Base-by-base conservation (phyloP, 2,797 vertebrate genomes). In the Pseudomugil tenellus region DNA sequence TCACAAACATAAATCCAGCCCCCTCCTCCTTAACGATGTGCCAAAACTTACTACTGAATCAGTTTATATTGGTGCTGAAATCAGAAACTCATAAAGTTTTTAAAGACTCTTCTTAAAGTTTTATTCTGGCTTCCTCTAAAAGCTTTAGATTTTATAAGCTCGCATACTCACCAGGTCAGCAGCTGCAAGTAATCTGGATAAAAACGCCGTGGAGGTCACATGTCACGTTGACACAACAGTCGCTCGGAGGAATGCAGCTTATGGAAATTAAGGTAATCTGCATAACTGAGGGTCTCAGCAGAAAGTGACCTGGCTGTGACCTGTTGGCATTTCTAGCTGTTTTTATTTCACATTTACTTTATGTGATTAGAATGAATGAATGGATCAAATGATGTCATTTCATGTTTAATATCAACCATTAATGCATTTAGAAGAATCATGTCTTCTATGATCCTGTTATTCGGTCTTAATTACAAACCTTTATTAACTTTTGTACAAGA, bases 11-110 rank as follows among this genome's bases (percentile, higher is more conserved):
- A 1, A 6, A 35, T 62, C n/a, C 51, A 0, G n/a, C 52, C 0
- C 52, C 35, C 11, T 37, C 12, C 13, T 14, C 35, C 35, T 3
- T 2, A 3, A 37, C 13, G 14, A 35, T 6, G 73, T 77, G 78
- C 79, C 74, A 82, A 75, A 67, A 56, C 2, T 0, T 26, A 57
- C 55, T 31, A 57, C 26, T 32, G 23, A 46, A 69, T 74, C 78
- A 25, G 49, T 66, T 55, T 32, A 48, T 17, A 46, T 2, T 2
- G 73, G 72, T 77, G 72, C 85, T n/a, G 23, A 55, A 60, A 70
- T 32, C 43, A 12, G 34, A 19, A 19, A 3, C 46, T 12, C n/a
- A 49, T n/a, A 11, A 49, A 23, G 21, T 25, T 21, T 7, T 9
- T 23, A 1, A n/a, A 23, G 21, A 11, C 2, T 9, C 17, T 23